phyloP scores from a whole-genome alignment of 2,797 vertebrate species.

The Catharus ustulatus region DNA sequence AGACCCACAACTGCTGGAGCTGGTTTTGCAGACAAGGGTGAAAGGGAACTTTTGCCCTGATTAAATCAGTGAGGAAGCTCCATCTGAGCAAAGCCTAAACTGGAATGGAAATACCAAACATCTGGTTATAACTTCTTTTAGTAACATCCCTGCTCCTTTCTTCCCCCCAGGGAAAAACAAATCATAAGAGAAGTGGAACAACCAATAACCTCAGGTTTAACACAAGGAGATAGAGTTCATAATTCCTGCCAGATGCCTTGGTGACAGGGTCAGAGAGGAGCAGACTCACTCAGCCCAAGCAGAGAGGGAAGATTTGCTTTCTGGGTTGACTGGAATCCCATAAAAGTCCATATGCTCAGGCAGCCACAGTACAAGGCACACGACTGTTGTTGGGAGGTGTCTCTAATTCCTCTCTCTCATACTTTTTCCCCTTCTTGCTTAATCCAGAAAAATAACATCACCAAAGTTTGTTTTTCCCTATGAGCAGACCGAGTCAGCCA shows the following conservation, averaged over 20 bases:
- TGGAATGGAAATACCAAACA: background rate
- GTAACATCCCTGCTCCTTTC: background rate
- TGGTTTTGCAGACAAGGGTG: background rate
- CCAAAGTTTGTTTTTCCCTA: background rate
- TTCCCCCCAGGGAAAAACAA: background rate
- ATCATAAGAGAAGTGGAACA: background rate
- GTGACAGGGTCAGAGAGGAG: constrained; percentile 20
- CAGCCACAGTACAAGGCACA: background rate
- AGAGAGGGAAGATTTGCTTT: background rate
- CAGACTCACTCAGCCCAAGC: background rate
- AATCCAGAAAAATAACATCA: background rate
- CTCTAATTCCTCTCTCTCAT: background rate
- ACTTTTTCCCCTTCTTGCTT: background rate
- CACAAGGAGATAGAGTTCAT: constrained; percentile 4
- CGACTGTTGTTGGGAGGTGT: background rate
- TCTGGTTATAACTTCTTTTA: background rate
- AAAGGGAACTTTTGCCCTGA: background rate
- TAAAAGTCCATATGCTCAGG: background rate
- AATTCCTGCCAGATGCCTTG: constrained; percentile 10
- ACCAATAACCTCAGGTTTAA: constrained; percentile 28
- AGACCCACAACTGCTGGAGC: background rate
- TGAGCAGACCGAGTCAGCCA: background rate
- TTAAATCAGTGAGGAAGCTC: background rate
- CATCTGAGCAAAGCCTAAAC: background rate
- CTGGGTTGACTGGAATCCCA: background rate